phyloP scores from a whole-genome alignment of 2,113 vertebrate species.

The Euleptes europaea region DNA sequence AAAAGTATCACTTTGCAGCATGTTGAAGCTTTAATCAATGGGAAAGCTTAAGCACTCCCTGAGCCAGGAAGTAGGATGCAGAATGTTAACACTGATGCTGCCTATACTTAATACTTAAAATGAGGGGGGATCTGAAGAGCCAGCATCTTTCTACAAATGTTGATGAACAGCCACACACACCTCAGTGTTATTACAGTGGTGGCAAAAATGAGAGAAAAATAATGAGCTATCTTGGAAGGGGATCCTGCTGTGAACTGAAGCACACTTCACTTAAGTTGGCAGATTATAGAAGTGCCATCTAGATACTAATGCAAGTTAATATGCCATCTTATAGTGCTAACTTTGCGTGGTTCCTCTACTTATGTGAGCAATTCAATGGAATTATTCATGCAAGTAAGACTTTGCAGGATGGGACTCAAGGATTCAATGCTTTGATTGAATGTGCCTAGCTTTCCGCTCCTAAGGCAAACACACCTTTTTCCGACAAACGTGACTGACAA shows the following conservation, averaged over 20 bases:
- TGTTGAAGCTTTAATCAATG: constrained; percentile 31
- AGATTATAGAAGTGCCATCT: not conserved
- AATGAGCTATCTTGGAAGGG: constrained; percentile 20
- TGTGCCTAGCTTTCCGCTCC: not conserved
- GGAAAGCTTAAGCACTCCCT: constrained; percentile 24
- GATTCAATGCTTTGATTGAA: not conserved
- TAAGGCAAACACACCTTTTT: not conserved
- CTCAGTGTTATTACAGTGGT: constrained; percentile 4
- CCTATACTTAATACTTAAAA: not conserved
- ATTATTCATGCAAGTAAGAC: not conserved
- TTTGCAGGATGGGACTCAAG: not conserved
- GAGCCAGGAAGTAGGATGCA: not conserved
- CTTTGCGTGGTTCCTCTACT: not conserved
- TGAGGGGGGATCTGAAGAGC: constrained; percentile 3
- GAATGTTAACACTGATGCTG: not conserved
- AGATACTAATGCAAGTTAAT: not conserved
- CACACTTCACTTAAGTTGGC: not conserved
- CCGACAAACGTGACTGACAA: not conserved
- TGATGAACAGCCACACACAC: not conserved
- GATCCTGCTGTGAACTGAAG: not conserved
- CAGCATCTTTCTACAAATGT: not conserved
- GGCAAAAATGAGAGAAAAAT: not conserved
- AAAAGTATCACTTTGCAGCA: constrained; percentile 8
- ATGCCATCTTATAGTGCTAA: not conserved
- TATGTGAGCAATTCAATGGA: not conserved